Conservation (phyloP, 2,113 vertebrate species). For the Carassius gibelio region DNA sequence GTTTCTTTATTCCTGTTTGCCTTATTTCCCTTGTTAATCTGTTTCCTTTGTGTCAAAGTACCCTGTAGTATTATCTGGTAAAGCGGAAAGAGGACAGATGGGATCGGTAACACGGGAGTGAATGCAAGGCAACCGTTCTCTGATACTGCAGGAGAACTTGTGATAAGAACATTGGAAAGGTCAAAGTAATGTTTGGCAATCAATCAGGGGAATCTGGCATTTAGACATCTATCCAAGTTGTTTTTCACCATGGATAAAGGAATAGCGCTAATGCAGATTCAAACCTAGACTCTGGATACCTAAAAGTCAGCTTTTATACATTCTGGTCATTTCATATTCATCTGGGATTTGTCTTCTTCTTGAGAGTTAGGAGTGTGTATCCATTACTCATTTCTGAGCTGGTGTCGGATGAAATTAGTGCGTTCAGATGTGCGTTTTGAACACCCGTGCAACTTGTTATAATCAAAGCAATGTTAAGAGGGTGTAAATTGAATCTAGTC, state of each 20-base stretch:
- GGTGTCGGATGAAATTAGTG: background rate
- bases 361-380: background rate
- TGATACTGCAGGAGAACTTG: slow-evolving; percentile 48
- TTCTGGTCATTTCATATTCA: slow-evolving; percentile 8
- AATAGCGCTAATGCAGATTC: slow-evolving; percentile 4
- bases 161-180: slow-evolving; percentile 56
- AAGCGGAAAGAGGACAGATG: slow-evolving; percentile 5
- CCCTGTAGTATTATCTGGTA: slow-evolving; percentile 19
- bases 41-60: background rate
- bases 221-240: slow-evolving; percentile 38
- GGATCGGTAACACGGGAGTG: slow-evolving; percentile 41
- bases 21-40: too few relatives aligned
- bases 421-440: background rate
- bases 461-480: slow-evolving; percentile 10
- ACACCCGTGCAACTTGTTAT: background rate
- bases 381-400: background rate
- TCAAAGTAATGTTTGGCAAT: slow-evolving; percentile 48
- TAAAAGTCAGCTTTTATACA: background rate
- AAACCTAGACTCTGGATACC: background rate
- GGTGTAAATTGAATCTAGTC: background rate
- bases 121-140: slow-evolving; percentile 10
- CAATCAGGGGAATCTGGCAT: slow-evolving; percentile 50
- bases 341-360: background rate
- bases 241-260: slow-evolving; percentile 29
- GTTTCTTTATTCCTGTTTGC: too few relatives aligned